Base-by-base conservation (phyloP, 92 coral and sea anemone species). In the Desmophyllum pertusum region DNA sequence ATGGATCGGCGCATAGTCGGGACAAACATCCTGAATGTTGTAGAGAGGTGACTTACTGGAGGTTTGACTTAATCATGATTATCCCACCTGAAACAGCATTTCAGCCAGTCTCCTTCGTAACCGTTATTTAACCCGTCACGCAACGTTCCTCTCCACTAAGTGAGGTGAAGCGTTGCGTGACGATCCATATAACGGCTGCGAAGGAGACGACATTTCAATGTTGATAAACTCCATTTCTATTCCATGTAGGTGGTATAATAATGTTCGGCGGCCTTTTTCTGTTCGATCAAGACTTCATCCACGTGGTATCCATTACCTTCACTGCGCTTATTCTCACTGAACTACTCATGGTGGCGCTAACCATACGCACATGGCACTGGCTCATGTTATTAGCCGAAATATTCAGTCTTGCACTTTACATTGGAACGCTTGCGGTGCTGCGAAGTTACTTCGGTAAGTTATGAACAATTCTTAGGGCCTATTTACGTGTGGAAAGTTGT, bases 351-450 rank as follows among this genome's bases (percentile, higher is more conserved):
- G 99, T 96, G 27, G 99, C 99, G 2, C 88, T 96, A 27, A 96
- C 99, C 50, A 91, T 96, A 5, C 89, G 98, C 52, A 96, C 99
- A 30, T 96, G 99, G 99, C 99, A 96, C 75, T 96, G 99, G 98
- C 79, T 96, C 55, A 96, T 96, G 99, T 79, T 89, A 53, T 73
- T 95, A 23, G 99, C 99, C 41, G 98, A 96, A 85, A 70, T 94
- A 37, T 57, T 91, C 39, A 97, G 99, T 46, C 83, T 97, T n/a
- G 94, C 88, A 0, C 69, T 97, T n/a, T 97, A 97, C 80, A 67
- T 97, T 51, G 99, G 95, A 11, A 90, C 99, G 0, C 88, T 97
- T 73, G 91, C 86, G 11, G 84, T 97, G 9, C 78, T 97, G 40
- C 94, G 90, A 57, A 83, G 86, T 50, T 94, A 94, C 79, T 97